Base-by-base conservation (phyloP, 2,797 vertebrate genomes). In the Tolypeutes matacus region DNA sequence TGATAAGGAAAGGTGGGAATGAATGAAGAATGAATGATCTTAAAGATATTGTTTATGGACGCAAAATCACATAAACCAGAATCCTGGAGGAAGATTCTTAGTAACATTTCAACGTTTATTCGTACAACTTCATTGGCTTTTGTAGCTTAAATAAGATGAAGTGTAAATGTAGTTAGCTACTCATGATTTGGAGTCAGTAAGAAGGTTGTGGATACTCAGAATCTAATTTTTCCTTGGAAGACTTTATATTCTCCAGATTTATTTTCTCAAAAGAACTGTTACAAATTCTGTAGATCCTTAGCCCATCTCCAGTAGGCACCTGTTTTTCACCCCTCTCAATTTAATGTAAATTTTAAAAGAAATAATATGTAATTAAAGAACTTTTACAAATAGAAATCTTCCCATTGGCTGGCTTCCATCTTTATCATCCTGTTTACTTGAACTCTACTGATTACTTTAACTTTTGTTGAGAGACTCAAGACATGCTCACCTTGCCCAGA, bases 1-100 rank as follows among this genome's bases (percentile, higher is more conserved):
- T 83, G 34, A 80, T 53, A n/a, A 75, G 27, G 53, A 89, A 82
- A 81, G 34, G 21, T 62, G 60, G 72, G 42, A 90, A 86, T 82
- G 21, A 64, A 69, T 76, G 73, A 69, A 78, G 34, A 78, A 58
- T 67, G 27, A 80, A 53, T 60, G 42, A 58, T 36, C 10, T 42
- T 58, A 51, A 17, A 88, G 81, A 53, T 29, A 39, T 73, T 75
- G 9, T 92, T 95, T 70, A 46, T n/a, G 10, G 31, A 81, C 31
- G 58, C 23, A 29, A 92, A 84, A 53, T 51, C 17, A 46, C 12
- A 29, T 76, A 80, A 75, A 86, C 2, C 31, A 21, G 13, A 86
- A 51, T 75, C 27, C 46, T 53, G 49, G 51, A 27, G 56, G 20
- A 31, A n/a, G 49, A 17, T 18, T 67, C 29, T 39, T 89, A 25